Conservation (phyloP, 2,113 vertebrate genomes). For the Anas platyrhynchos region DNA sequence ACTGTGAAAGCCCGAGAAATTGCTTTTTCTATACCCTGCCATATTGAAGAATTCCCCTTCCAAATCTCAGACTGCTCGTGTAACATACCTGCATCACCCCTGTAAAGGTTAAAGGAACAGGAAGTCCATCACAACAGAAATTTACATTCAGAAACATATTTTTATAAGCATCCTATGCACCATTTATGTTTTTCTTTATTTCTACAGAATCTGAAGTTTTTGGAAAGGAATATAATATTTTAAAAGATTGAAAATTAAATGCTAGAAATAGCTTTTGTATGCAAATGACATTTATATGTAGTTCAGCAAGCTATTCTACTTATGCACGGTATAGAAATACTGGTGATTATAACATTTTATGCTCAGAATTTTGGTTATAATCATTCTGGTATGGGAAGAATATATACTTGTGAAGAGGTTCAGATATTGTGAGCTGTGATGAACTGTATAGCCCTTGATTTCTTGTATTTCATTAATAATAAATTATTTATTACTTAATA, state of each 20-base stretch:
- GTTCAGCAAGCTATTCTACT: neutral
- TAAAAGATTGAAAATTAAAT: neutral
- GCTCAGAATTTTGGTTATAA: neutral
- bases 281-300: neutral
- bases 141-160: neutral
- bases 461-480: neutral
- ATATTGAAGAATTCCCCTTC: neutral
- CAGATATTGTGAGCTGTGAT: neutral
- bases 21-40: neutral
- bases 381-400: neutral
- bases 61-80: neutral
- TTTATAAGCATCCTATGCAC: neutral
- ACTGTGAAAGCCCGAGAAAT: neutral
- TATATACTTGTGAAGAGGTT: neutral
- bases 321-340: neutral
- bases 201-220: neutral
- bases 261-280: neutral
- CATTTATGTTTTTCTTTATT: neutral
- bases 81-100: neutral
- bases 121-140: neutral
- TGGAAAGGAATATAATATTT: neutral
- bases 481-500: neutral
- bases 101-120: neutral
- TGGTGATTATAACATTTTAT: neutral
- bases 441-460: neutral